A percentile compares a stretch with the other conserved stretches of the same genome.
Evolutionary conservation across 2,113 vertebrate species (phyloP).

Genomic region (Dipodomys stephensi): DNA sequence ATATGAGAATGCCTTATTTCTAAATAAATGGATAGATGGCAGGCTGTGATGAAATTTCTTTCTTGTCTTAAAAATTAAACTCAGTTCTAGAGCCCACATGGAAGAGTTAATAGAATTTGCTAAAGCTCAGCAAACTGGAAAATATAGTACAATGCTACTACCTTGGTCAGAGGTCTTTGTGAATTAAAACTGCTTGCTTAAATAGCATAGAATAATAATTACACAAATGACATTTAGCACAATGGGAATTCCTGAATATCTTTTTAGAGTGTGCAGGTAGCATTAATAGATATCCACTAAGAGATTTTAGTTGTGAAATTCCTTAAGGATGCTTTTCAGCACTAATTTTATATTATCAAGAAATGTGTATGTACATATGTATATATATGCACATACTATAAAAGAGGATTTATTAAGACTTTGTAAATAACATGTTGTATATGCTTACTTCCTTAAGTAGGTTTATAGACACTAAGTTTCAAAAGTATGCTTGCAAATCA

Average conservation of each 20-base stretch:
- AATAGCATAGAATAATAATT: slow-evolving; percentile 22
- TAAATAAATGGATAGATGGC: not conserved
- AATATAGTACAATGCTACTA: not conserved
- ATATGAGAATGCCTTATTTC: not conserved
- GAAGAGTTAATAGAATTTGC: slow-evolving; percentile 31
- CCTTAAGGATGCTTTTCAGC: not conserved
- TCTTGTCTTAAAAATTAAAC: slow-evolving; percentile 46
- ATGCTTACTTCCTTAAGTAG: not conserved
- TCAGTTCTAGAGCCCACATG: not conserved
- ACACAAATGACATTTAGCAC: not conserved
- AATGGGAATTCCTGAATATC: slow-evolving; percentile 6
- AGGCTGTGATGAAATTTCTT: not conserved
- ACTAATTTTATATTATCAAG: not conserved
- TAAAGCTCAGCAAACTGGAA: slow-evolving; percentile 3
- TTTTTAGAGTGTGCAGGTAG: slow-evolving; percentile 5
- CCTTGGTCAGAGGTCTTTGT: slow-evolving; percentile 1
- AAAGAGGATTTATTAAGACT: not conserved
- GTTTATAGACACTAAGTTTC: slow-evolving; percentile 36
- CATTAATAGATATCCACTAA: slow-evolving; percentile 9
- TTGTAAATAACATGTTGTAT: not conserved
- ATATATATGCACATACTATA: not conserved
- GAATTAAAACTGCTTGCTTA: slow-evolving; percentile 58
- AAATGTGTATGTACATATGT: not conserved
- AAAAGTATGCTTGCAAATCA: not conserved
- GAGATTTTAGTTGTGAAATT: not conserved